phyloP scores from a whole-genome alignment of 2,888 invertebrate species.

The Trissonchulus latispiculum region DNA sequence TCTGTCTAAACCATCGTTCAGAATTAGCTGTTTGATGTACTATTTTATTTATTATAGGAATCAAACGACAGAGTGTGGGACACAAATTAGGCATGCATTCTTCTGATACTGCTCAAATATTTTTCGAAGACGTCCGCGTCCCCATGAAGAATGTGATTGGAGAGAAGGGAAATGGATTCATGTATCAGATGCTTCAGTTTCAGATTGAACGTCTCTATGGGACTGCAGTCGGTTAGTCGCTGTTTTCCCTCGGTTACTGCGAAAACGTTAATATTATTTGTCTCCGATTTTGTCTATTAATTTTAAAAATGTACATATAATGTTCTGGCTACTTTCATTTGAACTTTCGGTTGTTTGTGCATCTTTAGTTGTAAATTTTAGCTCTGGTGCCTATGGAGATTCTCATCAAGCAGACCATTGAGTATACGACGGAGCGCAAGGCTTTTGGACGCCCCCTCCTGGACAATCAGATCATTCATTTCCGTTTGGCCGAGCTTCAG shows the following conservation, averaged over 20 bases:
- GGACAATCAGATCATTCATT: slow-evolving; percentile 46
- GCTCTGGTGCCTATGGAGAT: slow-evolving; percentile 47
- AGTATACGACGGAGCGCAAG: slow-evolving; percentile 49
- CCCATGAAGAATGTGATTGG: slow-evolving; percentile 51
- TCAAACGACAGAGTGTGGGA: slow-evolving; percentile 46
- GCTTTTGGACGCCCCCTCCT: slow-evolving; percentile 50
- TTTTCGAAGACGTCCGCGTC: slow-evolving; percentile 52
- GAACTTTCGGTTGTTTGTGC: too few species aligned
- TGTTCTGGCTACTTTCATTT: too few species aligned
- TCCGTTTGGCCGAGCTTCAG: slow-evolving; percentile 51
- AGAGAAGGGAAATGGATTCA: slow-evolving; percentile 50
- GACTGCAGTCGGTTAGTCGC: slow-evolving; percentile 31
- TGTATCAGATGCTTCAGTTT: slow-evolving; percentile 54
- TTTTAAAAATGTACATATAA: too few species aligned
- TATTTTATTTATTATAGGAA: slow-evolving; percentile 34
- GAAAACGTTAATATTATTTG: too few species aligned
- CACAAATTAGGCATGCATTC: slow-evolving; percentile 50
- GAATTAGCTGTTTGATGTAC: too few species aligned
- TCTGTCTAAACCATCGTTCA: too few species aligned
- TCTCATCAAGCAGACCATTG: slow-evolving; percentile 48
- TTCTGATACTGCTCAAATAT: slow-evolving; percentile 52
- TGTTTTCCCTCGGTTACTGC: too few species aligned
- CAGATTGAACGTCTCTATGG: slow-evolving; percentile 52
- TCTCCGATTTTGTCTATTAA: too few species aligned
- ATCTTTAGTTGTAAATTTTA: too few species aligned